Evolutionary conservation across 1,140 invertebrate species (phyloP).

Genomic region (Chelonus insularis): DNA sequence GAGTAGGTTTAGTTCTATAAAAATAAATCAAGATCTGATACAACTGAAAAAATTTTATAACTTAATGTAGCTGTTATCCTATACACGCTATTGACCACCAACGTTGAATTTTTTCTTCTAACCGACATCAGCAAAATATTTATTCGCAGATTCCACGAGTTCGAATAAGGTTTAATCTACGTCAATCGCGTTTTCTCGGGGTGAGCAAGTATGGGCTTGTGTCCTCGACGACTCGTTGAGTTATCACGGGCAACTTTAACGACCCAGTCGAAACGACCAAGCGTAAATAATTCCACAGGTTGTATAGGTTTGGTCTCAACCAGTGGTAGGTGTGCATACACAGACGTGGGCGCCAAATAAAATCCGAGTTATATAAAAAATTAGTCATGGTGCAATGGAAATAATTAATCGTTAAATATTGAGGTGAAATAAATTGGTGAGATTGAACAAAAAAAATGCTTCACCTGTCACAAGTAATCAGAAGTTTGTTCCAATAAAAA

Average conservation of each 20-base stretch:
- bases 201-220: slow-evolving; percentile 3
- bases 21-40: neutral
- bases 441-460: no score
- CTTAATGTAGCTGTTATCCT: neutral
- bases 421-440: no score
- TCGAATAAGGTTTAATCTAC: slow-evolving; percentile 2
- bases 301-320: neutral
- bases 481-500: no score
- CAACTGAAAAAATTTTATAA: neutral
- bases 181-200: slow-evolving; percentile 17
- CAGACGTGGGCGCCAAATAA: slow-evolving; percentile 1
- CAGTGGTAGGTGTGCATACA: slow-evolving; percentile 15
- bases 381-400: no score
- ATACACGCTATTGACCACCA: neutral
- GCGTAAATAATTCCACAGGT: slow-evolving; percentile 27
- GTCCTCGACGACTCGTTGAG: slow-evolving; percentile 28
- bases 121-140: neutral
- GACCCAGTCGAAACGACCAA: slow-evolving; percentile 24
- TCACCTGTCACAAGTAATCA: no score
- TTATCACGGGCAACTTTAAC: slow-evolving; percentile 32
- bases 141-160: neutral
- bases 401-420: no score
- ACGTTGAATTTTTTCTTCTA: neutral
- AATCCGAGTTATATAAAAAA: no score
- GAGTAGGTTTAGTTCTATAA: no score